Evolutionary conservation across 1,140 invertebrate species (phyloP), one percentile per base, ranked within the genome.

Genomic region (Solenopsis fugax): DNA sequence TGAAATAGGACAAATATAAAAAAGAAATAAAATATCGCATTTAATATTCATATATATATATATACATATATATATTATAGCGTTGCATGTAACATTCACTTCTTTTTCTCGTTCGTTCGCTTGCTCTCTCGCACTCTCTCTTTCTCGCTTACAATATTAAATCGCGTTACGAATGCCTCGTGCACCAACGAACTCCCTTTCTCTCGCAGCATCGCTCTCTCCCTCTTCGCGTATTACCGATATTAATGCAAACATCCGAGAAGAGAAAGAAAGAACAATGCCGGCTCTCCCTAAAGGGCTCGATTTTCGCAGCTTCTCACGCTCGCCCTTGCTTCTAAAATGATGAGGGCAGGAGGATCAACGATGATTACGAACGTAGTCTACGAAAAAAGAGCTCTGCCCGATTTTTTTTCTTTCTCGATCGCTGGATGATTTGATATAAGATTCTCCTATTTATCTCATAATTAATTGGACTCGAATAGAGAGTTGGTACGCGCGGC

Each of bases 101-200:
- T 91, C 62, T 92, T 21, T 67, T 62, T 69, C 9, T 69, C 34
- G 18, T 50, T 67, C 62, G 18, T 13, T 80, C 62, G 24, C 21
- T 71, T 45, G 37, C 45, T 37, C 37, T n/a, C 18, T 58, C 18
- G 60, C 58, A 29, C 76, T 52, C 41, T 18, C 60, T 65, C 37
- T 80, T 45, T 50, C 60, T 82, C 80, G 18, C 67, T 93, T 92
- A 92, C 85, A 93, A 92, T 92, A 94, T 69, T 92, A 91, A 93
- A 93, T 92, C 45, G 54, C 90, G 88, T 84, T 88, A 84, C 87
- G 89, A 94, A 92, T 89, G 91, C 89, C 85, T 50, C 86, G 84
- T 88, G 88, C 89, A 89, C 88, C 91, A 92, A 90, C 86, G 77
- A 52, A n/a, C 29, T 21, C n/a, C 13, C 54, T 80, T 29, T 58